Conservation (phyloP, 2,797 vertebrate species). For the Gallirallus australis region DNA sequence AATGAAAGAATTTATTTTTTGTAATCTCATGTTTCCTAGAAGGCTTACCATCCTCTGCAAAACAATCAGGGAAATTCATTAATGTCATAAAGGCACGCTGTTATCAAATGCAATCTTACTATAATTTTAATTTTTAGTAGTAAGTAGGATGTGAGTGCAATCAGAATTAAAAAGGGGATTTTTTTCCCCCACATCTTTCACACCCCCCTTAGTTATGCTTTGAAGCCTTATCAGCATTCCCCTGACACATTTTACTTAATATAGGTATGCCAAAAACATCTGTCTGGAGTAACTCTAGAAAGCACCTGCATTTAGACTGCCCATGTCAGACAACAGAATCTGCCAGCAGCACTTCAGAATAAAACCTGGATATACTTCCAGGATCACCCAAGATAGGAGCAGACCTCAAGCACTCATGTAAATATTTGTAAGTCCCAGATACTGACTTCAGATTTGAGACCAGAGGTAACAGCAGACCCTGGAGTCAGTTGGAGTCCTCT, state of each 20-base stretch:
- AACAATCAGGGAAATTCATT: neutral
- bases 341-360: neutral
- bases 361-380: neutral
- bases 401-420: neutral
- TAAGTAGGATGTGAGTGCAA: neutral
- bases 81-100: neutral
- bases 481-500: neutral
- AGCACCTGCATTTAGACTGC: neutral
- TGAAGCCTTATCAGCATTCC: neutral
- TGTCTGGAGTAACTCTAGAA: neutral
- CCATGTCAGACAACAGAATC: neutral
- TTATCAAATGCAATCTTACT: neutral
- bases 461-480: neutral
- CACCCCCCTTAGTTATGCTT: neutral
- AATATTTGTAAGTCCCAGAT: neutral
- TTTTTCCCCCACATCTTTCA: neutral
- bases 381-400: neutral
- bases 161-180: neutral
- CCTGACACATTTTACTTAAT: neutral
- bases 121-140: neutral
- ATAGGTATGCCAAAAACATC: neutral
- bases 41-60: neutral
- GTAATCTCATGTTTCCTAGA: neutral
- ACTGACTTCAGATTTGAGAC: neutral
- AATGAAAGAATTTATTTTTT: neutral